Conservation (phyloP, 2,888 invertebrate genomes). For the Drosophila algonquin region DNA sequence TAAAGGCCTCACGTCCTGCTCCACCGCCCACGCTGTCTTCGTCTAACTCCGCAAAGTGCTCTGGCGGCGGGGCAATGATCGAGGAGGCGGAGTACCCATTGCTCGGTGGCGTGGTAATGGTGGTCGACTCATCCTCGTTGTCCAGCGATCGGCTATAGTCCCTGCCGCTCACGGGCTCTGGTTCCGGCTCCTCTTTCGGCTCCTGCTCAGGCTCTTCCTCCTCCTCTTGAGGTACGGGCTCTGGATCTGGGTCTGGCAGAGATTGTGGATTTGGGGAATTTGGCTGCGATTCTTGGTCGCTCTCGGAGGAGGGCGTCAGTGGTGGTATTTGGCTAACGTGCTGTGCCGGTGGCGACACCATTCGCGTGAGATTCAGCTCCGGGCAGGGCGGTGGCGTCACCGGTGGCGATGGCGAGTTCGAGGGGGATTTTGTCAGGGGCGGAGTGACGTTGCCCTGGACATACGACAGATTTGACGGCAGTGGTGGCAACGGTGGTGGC, state of each 20-base stretch:
- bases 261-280: constrained; percentile 65
- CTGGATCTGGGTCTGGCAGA: constrained; percentile 43
- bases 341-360: constrained; percentile 79
- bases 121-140: constrained; percentile 82
- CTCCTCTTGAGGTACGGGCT: constrained; percentile 26
- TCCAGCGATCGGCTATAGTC: constrained; percentile 75
- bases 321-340: constrained; percentile 71
- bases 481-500: constrained; percentile 81
- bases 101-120: constrained; percentile 82
- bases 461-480: constrained; percentile 81
- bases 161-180: constrained; percentile 45
- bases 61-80: constrained; percentile 79
- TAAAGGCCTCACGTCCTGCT: constrained; percentile 51
- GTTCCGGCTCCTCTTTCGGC: constrained; percentile 36
- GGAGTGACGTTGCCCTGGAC: constrained; percentile 76
- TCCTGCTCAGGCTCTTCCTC: constrained; percentile 35
- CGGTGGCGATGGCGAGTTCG: constrained; percentile 82
- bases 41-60: constrained; percentile 75
- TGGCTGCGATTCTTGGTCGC: constrained; percentile 80
- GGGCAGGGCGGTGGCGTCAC: constrained; percentile 81
- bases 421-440: constrained; percentile 77
- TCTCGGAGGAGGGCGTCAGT: constrained; percentile 80
- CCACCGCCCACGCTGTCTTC: constrained; percentile 62
- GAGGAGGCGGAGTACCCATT: constrained; percentile 82
- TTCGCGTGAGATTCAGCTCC: constrained; percentile 64